A percentile compares a stretch with the other conserved stretches of the same genome.
Evolutionary conservation across 2,113 vertebrate genomes (phyloP).

Genomic region (Microcebus ravelobensis): DNA sequence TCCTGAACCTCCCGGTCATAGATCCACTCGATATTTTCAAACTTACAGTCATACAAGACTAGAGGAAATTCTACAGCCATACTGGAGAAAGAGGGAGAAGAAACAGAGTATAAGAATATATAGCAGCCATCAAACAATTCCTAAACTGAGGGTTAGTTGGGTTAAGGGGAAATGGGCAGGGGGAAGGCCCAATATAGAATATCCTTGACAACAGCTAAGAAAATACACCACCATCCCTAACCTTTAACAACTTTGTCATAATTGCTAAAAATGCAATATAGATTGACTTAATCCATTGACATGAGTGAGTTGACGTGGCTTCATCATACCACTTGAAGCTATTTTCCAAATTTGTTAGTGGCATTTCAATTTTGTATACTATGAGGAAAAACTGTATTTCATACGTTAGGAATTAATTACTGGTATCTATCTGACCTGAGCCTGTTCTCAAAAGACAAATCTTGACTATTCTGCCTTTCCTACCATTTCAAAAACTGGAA

Average conservation of each 20-base stretch:
- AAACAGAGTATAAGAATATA: conserved; percentile 21
- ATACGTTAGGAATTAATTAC: not conserved
- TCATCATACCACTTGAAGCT: not conserved
- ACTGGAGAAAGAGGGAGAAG: conserved; percentile 80
- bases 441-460: conserved; percentile 16
- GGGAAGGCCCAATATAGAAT: not conserved
- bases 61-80: conserved; percentile 97
- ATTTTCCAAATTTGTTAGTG: conserved; percentile 11
- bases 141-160: not conserved
- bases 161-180: not conserved
- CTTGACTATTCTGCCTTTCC: not conserved
- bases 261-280: not conserved
- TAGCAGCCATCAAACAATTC: not conserved
- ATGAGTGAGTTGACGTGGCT: not conserved
- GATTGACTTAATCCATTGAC: not conserved
- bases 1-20: conserved; percentile 87
- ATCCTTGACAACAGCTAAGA: not conserved
- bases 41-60: conserved; percentile 92
- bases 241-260: not conserved
- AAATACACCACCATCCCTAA: conserved; percentile 5
- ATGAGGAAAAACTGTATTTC: not conserved
- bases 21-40: conserved; percentile 90
- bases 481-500: conserved; percentile 29
- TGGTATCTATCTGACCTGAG: not conserved
- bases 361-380: not conserved